phyloP scores from a whole-genome alignment of 2,888 invertebrate species.

The Prenolepis imparis region DNA sequence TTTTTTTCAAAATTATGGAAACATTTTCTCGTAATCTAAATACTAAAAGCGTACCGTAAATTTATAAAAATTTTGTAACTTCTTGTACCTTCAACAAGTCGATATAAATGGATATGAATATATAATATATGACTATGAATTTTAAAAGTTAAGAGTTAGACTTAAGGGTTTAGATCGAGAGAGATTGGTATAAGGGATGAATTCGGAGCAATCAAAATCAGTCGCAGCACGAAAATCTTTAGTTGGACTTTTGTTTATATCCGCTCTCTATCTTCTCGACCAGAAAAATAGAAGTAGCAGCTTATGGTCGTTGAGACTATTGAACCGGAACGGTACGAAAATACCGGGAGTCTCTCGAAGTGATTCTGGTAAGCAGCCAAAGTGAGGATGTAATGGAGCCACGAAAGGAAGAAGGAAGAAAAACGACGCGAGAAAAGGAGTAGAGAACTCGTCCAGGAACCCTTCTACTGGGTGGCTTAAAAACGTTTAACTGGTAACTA shows the following conservation, averaged over 20 bases:
- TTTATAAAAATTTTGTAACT: neutral
- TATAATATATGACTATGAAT: neutral
- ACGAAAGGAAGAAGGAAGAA: conserved; percentile 41
- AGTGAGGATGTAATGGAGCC: conserved; percentile 76
- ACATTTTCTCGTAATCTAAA: neutral
- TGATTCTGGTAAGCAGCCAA: conserved; percentile 77
- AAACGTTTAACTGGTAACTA: conserved; percentile 72
- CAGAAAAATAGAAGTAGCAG: conserved; percentile 47
- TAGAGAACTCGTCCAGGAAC: conserved; percentile 13
- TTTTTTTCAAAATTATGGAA: neutral
- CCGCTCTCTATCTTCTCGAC: conserved; percentile 38
- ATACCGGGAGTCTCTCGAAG: conserved; percentile 65
- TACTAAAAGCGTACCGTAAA: neutral
- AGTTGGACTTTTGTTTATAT: conserved; percentile 41
- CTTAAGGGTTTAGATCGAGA: neutral
- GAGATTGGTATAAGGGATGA: neutral
- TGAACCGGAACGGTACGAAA: conserved; percentile 63
- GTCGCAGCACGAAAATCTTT: conserved; percentile 21
- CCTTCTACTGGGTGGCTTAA: conserved; percentile 42
- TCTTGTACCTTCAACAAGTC: neutral
- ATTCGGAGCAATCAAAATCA: conserved; percentile 1
- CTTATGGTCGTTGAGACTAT: conserved; percentile 52
- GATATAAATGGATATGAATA: neutral
- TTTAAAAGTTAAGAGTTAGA: neutral
- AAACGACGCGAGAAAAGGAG: conserved; percentile 51